Conservation (phyloP, 2,797 vertebrate species). For the Sebastes taczanowskii region DNA sequence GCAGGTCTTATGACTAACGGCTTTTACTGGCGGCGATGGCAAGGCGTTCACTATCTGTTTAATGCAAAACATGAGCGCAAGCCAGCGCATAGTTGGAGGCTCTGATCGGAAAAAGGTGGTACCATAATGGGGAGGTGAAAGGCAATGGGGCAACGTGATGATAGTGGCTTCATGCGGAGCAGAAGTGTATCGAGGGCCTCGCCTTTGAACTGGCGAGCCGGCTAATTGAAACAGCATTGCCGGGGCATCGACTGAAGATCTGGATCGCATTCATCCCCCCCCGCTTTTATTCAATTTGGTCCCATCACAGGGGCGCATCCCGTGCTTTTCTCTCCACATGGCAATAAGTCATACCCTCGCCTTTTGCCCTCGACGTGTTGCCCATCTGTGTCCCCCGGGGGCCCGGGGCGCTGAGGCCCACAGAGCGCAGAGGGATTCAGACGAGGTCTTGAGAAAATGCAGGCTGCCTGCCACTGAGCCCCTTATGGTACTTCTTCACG, state of each 20-base stretch:
- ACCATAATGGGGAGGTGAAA: conserved; percentile 66
- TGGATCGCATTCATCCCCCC: conserved; percentile 79
- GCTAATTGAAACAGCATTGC: conserved; percentile 86
- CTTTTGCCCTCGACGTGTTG: conserved; percentile 80
- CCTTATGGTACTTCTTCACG: conserved; percentile 79
- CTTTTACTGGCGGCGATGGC: conserved; percentile 46
- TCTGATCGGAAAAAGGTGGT: conserved; percentile 69
- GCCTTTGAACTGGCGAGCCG: conserved; percentile 81
- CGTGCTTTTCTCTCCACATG: conserved; percentile 64
- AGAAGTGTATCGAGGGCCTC: conserved; percentile 68
- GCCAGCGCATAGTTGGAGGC: conserved; percentile 13
- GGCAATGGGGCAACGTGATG: conserved; percentile 70
- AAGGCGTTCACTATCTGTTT: conserved; percentile 68
- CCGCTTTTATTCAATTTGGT: conserved; percentile 80
- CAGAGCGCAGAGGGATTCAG: conserved; percentile 56
- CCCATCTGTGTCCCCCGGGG: conserved; percentile 77
- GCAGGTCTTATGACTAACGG: conserved; percentile 69
- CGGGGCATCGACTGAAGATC: conserved; percentile 70
- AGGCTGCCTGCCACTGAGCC: conserved; percentile 69
- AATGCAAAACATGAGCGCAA: conserved; percentile 75
- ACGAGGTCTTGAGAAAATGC: conserved; percentile 71
- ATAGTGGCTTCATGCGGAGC: conserved; percentile 74
- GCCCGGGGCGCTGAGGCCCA: conserved; percentile 43
- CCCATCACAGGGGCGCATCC: conserved; percentile 63
- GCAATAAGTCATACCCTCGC: conserved; percentile 82